Percentiles rank a stretch among this genome's conserved stretches.
Conservation (phyloP, 2,797 vertebrate species). For the Toxotes lorentzi region DNA sequence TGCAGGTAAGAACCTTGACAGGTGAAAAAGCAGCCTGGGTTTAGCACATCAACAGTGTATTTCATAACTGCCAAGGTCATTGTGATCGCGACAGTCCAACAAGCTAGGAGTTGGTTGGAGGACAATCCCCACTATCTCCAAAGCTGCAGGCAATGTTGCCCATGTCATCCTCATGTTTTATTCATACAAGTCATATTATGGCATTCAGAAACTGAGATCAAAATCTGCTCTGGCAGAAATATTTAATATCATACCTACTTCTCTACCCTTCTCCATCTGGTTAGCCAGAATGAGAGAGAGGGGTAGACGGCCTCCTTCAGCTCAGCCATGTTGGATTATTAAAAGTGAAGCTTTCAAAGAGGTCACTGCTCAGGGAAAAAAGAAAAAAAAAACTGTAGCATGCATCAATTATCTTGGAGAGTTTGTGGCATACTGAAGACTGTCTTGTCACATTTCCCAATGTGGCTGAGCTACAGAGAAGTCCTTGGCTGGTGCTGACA, state of each 20-base stretch:
- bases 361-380: constrained; percentile 76
- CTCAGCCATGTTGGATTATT: constrained; percentile 82
- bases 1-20: constrained; percentile 53
- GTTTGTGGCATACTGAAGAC: constrained; percentile 74
- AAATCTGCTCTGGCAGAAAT: constrained; percentile 84
- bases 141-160: constrained; percentile 79
- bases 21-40: constrained; percentile 17
- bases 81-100: constrained; percentile 61
- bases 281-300: constrained; percentile 73
- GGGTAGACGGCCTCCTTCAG: constrained; percentile 69
- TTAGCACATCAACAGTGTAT: constrained; percentile 52
- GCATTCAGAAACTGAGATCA: constrained; percentile 80
- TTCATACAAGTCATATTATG: constrained; percentile 81
- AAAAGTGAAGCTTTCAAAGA: constrained; percentile 83
- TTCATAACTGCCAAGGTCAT: constrained; percentile 75
- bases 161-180: constrained; percentile 83
- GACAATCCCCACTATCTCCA: constrained; percentile 77
- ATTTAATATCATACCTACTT: constrained; percentile 84
- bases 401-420: constrained; percentile 84
- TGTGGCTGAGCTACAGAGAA: constrained; percentile 72
- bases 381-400: constrained; percentile 61
- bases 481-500: constrained; percentile 80
- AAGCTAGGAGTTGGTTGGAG: constrained; percentile 58
- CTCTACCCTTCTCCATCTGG: constrained; percentile 78
- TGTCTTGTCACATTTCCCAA: constrained; percentile 82